Evolutionary conservation across 2,888 invertebrate species (phyloP), one percentile per base, ranked within the genome.

Genomic region (Sesamia inferens): DNA sequence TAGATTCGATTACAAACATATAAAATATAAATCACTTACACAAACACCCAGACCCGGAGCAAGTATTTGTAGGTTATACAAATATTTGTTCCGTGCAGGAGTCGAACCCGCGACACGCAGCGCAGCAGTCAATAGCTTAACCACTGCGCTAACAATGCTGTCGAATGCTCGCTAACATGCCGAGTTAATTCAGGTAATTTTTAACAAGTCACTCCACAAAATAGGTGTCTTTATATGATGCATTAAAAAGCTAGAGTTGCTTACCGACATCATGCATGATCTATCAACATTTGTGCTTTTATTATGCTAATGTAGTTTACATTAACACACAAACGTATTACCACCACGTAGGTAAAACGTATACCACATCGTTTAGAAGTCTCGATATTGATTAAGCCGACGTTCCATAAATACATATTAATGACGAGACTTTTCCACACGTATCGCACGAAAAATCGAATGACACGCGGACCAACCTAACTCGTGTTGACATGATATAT

Each of bases 401-500:
- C 24, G 19, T 39, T 39, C 48, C 57, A 79, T 79, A 82, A 67
- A 74, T 74, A 76, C 69, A 74, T 78, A 68, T 63, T 76, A 72
- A 79, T 47, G 67, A 58, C 54, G 51, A 70, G 55, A 74, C 65
- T 63, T 14, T 44, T 65, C 61, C 57, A 55, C 69, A 74, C 68
- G 57, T 68, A 85, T 79, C 63, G 70, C 59, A 76, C 55, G 57
- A 85, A 80, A 81, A 74, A 83, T 82, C 54, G 71, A 76, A 66
- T 71, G 74, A 85, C 72, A 79, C 39, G 63, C 64, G 65, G 62
- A 72, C 77, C 68, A 78, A 69, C 79, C 80, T 65, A 76, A 82
- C 76, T 78, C 81, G 68, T 63, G 70, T 71, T 67, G 76, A 77
- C 80, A 79, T 86, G 85, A 85, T 86, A 81, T 85, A 86, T 83